Percentiles rank a stretch among this genome's conserved stretches.
Conservation (phyloP, 1,140 invertebrate genomes). For the Halictus rubicundus region DNA sequence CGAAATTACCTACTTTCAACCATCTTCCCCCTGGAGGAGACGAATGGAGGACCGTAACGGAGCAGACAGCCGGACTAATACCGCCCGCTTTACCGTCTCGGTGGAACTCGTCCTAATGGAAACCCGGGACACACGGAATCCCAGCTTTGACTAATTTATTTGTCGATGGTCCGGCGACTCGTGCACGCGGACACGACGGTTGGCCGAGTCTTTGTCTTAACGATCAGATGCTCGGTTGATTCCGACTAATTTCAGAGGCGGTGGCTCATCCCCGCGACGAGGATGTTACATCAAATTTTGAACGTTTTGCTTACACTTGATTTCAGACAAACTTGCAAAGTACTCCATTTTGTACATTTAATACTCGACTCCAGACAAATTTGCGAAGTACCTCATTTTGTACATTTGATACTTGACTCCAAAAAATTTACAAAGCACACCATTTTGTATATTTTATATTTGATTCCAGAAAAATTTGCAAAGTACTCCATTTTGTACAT, state of each 20-base stretch:
- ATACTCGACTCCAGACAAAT: too few species aligned
- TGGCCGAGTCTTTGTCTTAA: constrained; percentile 3
- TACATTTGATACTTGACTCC: too few species aligned
- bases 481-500: too few species aligned
- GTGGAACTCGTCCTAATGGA: constrained; percentile 48
- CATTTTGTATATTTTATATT: too few species aligned
- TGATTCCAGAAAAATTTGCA: too few species aligned
- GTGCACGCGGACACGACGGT: background rate
- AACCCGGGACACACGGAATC: constrained; percentile 48
- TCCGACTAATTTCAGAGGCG: constrained; percentile 18
- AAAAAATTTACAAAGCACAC: too few species aligned
- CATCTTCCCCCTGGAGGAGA: constrained; percentile 44
- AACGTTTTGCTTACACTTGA: background rate
- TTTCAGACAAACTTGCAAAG: too few species aligned
- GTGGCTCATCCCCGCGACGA: background rate
- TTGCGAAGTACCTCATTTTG: too few species aligned
- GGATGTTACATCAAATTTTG: background rate
- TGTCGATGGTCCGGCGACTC: constrained; percentile 48
- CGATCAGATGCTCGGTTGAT: background rate
- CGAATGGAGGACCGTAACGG: constrained; percentile 41
- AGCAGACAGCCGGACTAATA: constrained; percentile 46
- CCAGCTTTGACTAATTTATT: constrained; percentile 58
- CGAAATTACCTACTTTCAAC: constrained; percentile 61
- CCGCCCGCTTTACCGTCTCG: constrained; percentile 9
- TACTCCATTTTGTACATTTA: too few species aligned